phyloP scores from a whole-genome alignment of 2,113 vertebrate genomes.

The Alaudala cheleensis region DNA sequence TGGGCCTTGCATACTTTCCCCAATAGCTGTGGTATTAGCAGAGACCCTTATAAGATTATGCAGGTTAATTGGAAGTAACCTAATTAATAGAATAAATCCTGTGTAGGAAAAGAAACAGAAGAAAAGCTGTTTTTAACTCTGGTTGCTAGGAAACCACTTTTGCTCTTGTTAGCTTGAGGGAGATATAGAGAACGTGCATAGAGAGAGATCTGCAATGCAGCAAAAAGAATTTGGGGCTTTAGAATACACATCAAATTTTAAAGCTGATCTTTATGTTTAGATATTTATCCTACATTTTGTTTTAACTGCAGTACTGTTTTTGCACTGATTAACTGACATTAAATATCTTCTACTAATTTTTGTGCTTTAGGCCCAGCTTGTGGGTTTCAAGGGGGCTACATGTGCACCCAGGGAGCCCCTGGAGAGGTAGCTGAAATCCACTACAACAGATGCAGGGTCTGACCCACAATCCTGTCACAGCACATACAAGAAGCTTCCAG shows the following conservation, averaged over 20 bases:
- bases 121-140: conserved; percentile 68
- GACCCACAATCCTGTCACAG: not conserved
- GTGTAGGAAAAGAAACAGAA: conserved; percentile 72
- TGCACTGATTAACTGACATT: not conserved
- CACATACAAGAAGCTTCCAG: not conserved
- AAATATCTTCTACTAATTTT: not conserved
- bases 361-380: not conserved
- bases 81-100: conserved; percentile 76
- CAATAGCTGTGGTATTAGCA: conserved; percentile 56
- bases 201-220: conserved; percentile 65
- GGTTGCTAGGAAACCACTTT: conserved; percentile 76
- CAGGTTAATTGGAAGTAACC: conserved; percentile 74
- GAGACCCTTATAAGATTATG: conserved; percentile 67
- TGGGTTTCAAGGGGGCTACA: not conserved
- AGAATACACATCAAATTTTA: conserved; percentile 14
- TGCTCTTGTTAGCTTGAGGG: conserved; percentile 70
- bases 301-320: not conserved
- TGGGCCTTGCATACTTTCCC: conserved; percentile 53
- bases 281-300: not conserved
- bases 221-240: conserved; percentile 56
- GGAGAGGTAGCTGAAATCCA: not conserved
- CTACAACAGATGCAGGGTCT: not conserved
- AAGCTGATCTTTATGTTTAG: conserved; percentile 1
- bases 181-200: conserved; percentile 53
- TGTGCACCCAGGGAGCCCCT: not conserved